Evolutionary conservation across 2,113 vertebrate species (phyloP).

Genomic region (Grantiella picta): DNA sequence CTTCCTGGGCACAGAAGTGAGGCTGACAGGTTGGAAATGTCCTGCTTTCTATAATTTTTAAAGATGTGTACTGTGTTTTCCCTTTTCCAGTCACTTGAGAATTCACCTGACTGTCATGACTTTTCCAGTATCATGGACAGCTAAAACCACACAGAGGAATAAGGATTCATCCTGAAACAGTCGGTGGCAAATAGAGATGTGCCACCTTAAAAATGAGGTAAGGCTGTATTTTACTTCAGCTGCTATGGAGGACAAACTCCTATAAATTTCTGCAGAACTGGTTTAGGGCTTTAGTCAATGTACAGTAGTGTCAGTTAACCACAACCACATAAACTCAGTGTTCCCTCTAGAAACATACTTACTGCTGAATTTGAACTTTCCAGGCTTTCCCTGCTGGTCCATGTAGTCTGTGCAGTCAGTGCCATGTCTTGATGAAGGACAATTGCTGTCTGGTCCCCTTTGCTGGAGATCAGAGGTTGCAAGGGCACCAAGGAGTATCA

Average conservation of each 20-base stretch:
- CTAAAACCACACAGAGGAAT: background rate
- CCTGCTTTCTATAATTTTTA: background rate
- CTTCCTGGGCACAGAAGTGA: background rate
- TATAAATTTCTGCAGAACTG: background rate
- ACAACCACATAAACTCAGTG: background rate
- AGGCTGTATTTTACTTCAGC: background rate
- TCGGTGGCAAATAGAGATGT: background rate
- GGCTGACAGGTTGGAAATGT: background rate
- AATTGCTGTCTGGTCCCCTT: rapidly evolving
- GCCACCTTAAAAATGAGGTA: background rate
- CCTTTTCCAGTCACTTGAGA: background rate
- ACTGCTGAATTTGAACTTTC: background rate
- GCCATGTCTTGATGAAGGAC: rapidly evolving
- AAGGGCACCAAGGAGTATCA: rapidly evolving
- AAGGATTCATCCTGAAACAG: background rate
- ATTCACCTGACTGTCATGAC: background rate
- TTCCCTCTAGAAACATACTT: background rate
- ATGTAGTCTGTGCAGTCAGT: rapidly evolving
- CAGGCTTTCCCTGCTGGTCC: background rate
- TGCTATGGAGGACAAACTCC: background rate
- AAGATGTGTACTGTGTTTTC: background rate
- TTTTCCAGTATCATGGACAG: background rate
- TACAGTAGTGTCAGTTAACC: background rate
- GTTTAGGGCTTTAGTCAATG: background rate
- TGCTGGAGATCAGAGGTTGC: background rate